Conservation (phyloP, 2,113 vertebrate species). For the Pseudopipra pipra region DNA sequence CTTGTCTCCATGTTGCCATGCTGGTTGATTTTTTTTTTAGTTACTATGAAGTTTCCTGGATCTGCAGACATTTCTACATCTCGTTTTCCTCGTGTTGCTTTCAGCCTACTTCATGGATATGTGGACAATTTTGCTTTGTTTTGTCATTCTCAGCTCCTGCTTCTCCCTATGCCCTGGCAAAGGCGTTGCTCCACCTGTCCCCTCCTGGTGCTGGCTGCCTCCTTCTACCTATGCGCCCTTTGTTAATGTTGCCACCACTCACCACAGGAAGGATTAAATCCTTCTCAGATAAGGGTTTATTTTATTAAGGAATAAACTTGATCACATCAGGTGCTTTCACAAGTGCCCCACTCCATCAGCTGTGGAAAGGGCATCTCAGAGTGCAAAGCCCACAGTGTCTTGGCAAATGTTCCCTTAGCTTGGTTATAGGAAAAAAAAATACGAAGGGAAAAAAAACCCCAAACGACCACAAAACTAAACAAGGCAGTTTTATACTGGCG, state of each 20-base stretch:
- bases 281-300: background rate
- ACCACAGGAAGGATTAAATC: background rate
- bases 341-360: background rate
- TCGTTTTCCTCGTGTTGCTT: background rate
- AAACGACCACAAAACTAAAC: background rate
- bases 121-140: background rate
- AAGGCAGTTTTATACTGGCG: background rate
- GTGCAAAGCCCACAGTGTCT: background rate
- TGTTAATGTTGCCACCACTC: background rate
- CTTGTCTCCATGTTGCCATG: background rate
- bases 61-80: background rate
- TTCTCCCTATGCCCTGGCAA: background rate
- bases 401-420: background rate
- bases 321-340: background rate
- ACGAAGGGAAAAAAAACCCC: accelerated
- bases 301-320: background rate
- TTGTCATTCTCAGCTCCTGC: background rate
- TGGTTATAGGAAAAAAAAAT: accelerated
- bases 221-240: background rate
- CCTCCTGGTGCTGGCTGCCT: background rate
- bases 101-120: background rate
- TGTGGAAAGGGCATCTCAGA: background rate
- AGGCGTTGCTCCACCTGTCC: background rate
- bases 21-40: background rate
- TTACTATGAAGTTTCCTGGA: background rate